Evolutionary conservation across 2,113 vertebrate species (phyloP).

Genomic region (Acanthochromis polyacanthus): DNA sequence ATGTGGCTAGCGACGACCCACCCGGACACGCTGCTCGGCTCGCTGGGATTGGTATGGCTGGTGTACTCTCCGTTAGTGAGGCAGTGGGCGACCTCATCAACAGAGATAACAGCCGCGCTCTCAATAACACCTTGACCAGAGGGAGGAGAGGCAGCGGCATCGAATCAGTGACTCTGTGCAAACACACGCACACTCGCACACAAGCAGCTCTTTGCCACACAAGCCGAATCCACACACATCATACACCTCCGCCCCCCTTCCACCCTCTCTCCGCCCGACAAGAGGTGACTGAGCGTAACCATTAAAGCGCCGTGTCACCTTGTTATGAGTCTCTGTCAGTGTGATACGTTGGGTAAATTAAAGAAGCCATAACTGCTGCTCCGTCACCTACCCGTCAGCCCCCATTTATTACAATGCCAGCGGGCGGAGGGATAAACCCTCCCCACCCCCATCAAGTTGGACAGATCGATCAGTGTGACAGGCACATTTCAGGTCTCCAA

Average conservation of each 20-base stretch:
- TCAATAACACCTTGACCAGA: conserved; percentile 82
- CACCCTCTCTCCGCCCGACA: conserved; percentile 28
- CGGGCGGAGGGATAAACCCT: conserved; percentile 24
- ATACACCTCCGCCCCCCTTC: background rate
- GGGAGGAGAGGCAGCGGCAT: conserved; percentile 56
- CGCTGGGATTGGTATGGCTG: conserved; percentile 59
- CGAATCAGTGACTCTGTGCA: conserved; percentile 52
- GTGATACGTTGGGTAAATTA: conserved; percentile 69
- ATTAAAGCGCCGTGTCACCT: conserved; percentile 72
- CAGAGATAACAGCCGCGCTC: conserved; percentile 74
- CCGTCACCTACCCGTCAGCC: conserved; percentile 67
- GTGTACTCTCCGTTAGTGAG: conserved; percentile 60
- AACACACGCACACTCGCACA: conserved; percentile 9
- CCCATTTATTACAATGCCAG: conserved; percentile 76
- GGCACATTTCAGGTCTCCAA: conserved; percentile 74
- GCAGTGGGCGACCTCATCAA: conserved; percentile 52
- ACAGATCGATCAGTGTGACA: conserved; percentile 79
- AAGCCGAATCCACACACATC: conserved; percentile 40
- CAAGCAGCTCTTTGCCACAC: conserved; percentile 11
- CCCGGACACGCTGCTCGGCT: conserved; percentile 57
- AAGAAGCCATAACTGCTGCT: conserved; percentile 78
- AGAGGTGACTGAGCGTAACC: conserved; percentile 73
- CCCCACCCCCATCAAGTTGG: conserved; percentile 41
- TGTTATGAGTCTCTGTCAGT: conserved; percentile 79
- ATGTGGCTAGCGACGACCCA: conserved; percentile 71